A percentile compares a stretch with the other conserved stretches of the same genome.
These are phyloP conservation scores for Sarcophaga bullata DNA, from an alignment of 1,140 invertebrate species.

Conservation along the genomic window DNA sequence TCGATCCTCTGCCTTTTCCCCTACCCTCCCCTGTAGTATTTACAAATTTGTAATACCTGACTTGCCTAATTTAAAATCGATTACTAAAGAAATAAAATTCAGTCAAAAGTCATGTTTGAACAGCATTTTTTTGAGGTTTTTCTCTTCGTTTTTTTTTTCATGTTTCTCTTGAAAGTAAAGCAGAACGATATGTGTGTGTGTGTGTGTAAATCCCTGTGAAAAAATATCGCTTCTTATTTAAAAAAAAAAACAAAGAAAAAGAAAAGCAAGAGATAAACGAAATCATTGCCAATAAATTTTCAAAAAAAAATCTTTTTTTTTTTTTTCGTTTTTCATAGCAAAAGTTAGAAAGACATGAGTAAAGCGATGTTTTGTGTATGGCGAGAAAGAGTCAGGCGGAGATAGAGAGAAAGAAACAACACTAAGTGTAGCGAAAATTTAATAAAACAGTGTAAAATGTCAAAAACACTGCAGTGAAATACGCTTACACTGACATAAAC, in stretches of 20 bases:
- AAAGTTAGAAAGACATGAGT: neutral
- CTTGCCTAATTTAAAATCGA: constrained; percentile 5
- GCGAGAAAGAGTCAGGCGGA: neutral
- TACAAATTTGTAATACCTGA: too few relatives aligned
- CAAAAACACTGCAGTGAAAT: constrained; percentile 24
- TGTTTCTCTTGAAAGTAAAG: too few relatives aligned
- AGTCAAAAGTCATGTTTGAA: neutral
- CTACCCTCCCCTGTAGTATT: too few relatives aligned
- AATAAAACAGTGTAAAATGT: constrained; percentile 21
- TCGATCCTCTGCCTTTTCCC: too few relatives aligned
- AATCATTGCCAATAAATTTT: constrained; percentile 15
- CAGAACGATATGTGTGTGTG: too few relatives aligned
- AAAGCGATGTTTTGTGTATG: neutral
- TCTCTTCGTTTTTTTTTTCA: too few relatives aligned
- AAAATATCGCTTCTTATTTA: too few relatives aligned
- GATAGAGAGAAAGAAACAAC: neutral
- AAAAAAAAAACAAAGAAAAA: neutral
- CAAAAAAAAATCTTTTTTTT: too few relatives aligned
- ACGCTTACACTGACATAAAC: neutral
- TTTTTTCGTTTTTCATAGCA: neutral
- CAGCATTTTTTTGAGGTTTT: neutral
- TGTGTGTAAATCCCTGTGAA: too few relatives aligned
- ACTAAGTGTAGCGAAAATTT: constrained; percentile 8
- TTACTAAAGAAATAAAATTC: constrained; percentile 4
- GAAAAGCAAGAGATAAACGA: neutral